Evolutionary conservation across 2,113 vertebrate species (phyloP).

Genomic region (Salvelinus sp.): DNA sequence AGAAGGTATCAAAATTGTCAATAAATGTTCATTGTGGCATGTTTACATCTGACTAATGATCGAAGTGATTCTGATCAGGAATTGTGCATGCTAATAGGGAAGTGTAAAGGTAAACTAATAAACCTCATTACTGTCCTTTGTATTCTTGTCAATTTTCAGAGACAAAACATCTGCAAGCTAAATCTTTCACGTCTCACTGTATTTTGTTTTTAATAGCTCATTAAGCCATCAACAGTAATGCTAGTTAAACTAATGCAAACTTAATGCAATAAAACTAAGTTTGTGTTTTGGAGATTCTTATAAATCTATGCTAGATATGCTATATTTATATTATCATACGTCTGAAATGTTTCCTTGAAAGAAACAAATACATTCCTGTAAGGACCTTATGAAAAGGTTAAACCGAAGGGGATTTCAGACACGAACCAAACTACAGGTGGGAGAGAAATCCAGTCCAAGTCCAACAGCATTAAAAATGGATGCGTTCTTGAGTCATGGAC

Average conservation of each 20-base stretch:
- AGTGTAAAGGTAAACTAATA: not conserved
- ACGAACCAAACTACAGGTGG: not conserved
- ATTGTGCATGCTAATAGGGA: not conserved
- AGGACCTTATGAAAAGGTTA: not conserved
- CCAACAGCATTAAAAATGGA: constrained; percentile 37
- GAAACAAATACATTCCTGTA: not conserved
- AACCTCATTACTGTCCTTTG: constrained; percentile 1
- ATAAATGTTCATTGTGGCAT: not conserved
- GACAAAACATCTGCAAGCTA: constrained; percentile 45
- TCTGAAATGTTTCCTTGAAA: not conserved
- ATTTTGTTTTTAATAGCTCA: not conserved
- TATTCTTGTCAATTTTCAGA: constrained; percentile 32
- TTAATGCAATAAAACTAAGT: too few species aligned
- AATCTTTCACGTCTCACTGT: not conserved
- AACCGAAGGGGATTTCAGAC: not conserved
- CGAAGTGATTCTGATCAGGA: not conserved
- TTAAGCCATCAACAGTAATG: not conserved
- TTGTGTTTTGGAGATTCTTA: not conserved
- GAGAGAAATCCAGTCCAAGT: not conserved
- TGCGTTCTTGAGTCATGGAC: constrained; percentile 33
- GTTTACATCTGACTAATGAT: not conserved
- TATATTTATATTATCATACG: too few species aligned
- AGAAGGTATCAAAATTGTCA: too few species aligned
- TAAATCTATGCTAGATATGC: not conserved
- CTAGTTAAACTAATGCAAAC: too few species aligned